Evolutionary conservation across 2,113 vertebrate species (phyloP).

Genomic region (Eolophus roseicapilla): DNA sequence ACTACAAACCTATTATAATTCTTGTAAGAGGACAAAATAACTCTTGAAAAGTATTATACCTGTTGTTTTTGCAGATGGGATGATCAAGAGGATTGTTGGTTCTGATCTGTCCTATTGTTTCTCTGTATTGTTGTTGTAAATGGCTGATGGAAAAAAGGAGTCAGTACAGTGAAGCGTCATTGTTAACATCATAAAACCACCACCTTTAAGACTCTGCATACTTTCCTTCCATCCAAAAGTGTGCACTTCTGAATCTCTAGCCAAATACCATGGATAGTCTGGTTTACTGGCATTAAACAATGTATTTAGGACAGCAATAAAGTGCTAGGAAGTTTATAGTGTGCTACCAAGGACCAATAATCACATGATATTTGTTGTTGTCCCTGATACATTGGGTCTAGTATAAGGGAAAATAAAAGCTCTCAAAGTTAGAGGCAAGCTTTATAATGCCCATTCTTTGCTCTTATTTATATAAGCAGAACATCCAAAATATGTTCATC

Average conservation of each 20-base stretch:
- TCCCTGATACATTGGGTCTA: background rate
- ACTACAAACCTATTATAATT: background rate
- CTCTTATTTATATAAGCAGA: background rate
- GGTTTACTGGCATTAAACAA: background rate
- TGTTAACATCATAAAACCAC: background rate
- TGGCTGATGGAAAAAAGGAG: background rate
- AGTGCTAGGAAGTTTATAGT: background rate
- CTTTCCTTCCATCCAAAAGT: background rate
- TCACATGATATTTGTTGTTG: background rate
- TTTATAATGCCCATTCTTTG: background rate
- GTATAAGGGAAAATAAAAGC: background rate
- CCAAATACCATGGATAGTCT: background rate
- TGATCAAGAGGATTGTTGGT: background rate
- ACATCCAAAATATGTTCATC: background rate
- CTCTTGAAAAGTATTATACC: background rate
- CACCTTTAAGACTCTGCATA: background rate
- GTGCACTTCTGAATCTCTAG: background rate
- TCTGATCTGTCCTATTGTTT: background rate
- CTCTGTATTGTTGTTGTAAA: background rate
- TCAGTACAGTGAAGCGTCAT: background rate
- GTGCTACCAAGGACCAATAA: background rate
- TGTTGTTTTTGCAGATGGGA: background rate
- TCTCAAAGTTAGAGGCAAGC: background rate
- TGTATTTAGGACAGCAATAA: background rate
- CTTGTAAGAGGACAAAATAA: background rate